Evolutionary conservation across 2,888 invertebrate genomes (phyloP).

Genomic region (Matsumyia berberina): DNA sequence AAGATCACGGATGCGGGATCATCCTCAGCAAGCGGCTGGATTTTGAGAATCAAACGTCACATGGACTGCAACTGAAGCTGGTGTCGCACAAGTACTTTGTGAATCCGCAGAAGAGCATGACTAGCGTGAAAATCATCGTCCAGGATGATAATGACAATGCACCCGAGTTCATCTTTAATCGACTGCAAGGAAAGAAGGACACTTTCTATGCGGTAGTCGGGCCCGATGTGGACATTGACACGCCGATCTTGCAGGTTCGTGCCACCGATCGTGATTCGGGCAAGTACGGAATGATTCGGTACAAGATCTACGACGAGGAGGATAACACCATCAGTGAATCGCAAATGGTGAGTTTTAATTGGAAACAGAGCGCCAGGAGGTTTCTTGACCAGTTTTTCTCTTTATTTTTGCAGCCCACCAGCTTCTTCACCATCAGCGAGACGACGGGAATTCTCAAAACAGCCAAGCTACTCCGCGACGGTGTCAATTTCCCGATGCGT

Average conservation of each 20-base stretch:
- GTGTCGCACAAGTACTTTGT: conserved; percentile 92
- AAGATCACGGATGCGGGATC: conserved; percentile 93
- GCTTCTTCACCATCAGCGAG: conserved; percentile 89
- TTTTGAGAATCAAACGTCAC: conserved; percentile 90
- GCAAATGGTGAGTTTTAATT: conserved; percentile 79
- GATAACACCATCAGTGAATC: conserved; percentile 80
- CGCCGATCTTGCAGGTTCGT: conserved; percentile 92
- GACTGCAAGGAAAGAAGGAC: conserved; percentile 86
- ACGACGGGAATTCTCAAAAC: conserved; percentile 91
- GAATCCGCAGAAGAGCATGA: conserved; percentile 90
- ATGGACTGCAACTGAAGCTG: conserved; percentile 90
- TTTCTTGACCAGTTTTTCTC: neutral
- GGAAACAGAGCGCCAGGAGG: neutral
- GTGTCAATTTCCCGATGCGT: conserved; percentile 89
- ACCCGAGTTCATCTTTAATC: conserved; percentile 92
- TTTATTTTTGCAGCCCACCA: conserved; percentile 80
- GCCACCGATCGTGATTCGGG: conserved; percentile 95
- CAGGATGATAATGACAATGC: conserved; percentile 95
- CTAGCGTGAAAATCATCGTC: conserved; percentile 92
- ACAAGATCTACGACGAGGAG: conserved; percentile 85
- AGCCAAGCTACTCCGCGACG: conserved; percentile 89
- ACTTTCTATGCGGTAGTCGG: conserved; percentile 93
- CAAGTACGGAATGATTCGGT: conserved; percentile 91
- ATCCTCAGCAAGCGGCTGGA: conserved; percentile 90
- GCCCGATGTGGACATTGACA: conserved; percentile 89